These are phyloP conservation scores for Muscicapa comitata DNA, from an alignment of 2,797 vertebrate genomes.

Conservation along the genomic window DNA sequence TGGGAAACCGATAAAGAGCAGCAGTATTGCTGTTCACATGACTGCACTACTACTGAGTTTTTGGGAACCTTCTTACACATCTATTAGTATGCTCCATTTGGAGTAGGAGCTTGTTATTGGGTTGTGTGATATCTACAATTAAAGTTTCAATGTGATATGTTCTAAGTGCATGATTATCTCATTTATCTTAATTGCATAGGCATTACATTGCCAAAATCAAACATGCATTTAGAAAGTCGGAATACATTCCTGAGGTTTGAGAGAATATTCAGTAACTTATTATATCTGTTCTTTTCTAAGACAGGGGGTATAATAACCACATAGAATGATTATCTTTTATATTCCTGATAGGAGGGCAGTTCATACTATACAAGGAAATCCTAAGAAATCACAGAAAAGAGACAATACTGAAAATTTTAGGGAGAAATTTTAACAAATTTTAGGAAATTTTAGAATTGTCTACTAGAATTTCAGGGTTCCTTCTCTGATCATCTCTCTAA, in stretches of 20 bases:
- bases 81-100: constrained; percentile 11
- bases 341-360: background rate
- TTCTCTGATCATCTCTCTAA: background rate
- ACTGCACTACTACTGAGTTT: background rate
- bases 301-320: background rate
- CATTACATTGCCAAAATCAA: constrained; percentile 40
- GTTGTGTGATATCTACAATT: constrained; percentile 17
- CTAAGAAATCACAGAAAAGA: background rate
- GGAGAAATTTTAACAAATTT: background rate
- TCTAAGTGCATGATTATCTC: background rate
- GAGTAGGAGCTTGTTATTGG: background rate
- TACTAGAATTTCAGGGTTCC: background rate
- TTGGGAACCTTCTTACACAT: constrained; percentile 12
- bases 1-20: constrained; percentile 49
- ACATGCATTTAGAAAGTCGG: constrained; percentile 6
- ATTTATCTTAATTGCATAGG: constrained; percentile 45
- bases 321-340: background rate
- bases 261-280: background rate
- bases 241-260: constrained; percentile 10
- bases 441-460: background rate
- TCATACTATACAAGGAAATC: background rate
- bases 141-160: constrained; percentile 31
- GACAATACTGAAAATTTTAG: background rate
- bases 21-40: constrained; percentile 26
- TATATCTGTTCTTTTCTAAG: background rate